Evolutionary conservation across 2,888 invertebrate species (phyloP).

Genomic region (Tuta absoluta): DNA sequence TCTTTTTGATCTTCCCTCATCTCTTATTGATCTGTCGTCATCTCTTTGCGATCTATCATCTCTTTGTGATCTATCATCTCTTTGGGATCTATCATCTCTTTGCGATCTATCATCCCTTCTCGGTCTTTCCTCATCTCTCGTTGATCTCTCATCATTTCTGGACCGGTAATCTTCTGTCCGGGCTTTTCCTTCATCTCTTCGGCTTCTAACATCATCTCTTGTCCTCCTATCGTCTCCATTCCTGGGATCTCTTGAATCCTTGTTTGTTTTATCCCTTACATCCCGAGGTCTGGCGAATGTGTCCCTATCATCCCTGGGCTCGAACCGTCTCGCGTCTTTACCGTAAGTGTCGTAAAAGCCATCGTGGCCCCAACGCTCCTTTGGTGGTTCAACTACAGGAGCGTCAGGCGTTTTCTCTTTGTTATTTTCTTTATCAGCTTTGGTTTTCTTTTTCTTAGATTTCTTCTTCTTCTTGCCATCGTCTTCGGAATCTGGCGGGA

Average conservation of each 20-base stretch:
- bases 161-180: conserved; percentile 32
- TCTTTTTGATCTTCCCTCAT: conserved; percentile 26
- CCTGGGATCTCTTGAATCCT: conserved; percentile 27
- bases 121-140: background rate
- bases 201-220: conserved; percentile 20
- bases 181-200: conserved; percentile 17
- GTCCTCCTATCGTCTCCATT: conserved; percentile 30
- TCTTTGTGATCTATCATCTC: conserved; percentile 29
- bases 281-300: conserved; percentile 49
- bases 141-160: background rate
- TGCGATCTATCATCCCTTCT: conserved; percentile 29
- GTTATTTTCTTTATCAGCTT: conserved; percentile 47
- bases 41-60: conserved; percentile 29
- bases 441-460: conserved; percentile 49
- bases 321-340: conserved; percentile 56
- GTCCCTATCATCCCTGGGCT: conserved; percentile 50
- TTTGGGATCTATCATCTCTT: conserved; percentile 27
- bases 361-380: conserved; percentile 72
- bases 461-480: conserved; percentile 46
- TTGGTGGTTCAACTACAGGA: conserved; percentile 45
- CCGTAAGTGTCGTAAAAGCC: conserved; percentile 74
- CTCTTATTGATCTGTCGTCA: conserved; percentile 29
- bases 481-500: conserved; percentile 53
- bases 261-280: conserved; percentile 30
- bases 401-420: conserved; percentile 50